Percentiles rank a stretch among this genome's conserved stretches.
phyloP scores from a whole-genome alignment of 1,140 invertebrate species.

The Alviniconcha marisindica region DNA sequence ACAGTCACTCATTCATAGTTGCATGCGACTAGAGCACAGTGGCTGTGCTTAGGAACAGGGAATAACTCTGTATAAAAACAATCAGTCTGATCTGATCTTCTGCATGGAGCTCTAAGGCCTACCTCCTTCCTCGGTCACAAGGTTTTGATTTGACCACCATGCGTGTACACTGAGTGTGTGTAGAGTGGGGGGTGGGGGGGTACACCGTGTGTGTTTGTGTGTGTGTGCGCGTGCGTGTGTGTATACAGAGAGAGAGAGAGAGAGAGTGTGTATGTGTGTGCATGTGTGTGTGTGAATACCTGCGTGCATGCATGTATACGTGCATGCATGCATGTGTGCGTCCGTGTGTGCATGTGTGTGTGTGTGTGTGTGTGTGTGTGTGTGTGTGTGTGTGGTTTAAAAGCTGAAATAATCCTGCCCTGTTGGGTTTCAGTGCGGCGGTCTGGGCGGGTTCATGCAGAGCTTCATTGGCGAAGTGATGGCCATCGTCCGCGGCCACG shows the following conservation, averaged over 20 bases:
- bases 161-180: too few species aligned
- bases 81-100: too few species aligned
- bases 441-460: conserved; percentile 94
- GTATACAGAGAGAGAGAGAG: too few species aligned
- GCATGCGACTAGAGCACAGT: too few species aligned
- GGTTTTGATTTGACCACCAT: too few species aligned
- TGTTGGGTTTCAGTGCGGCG: conserved; percentile 79
- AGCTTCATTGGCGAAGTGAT: conserved; percentile 94
- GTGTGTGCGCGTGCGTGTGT: not conserved
- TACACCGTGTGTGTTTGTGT: not conserved
- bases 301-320: not conserved
- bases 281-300: not conserved
- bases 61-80: too few species aligned
- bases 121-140: too few species aligned
- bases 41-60: too few species aligned
- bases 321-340: not conserved
- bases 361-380: not conserved
- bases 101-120: too few species aligned
- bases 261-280: not conserved
- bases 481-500: conserved; percentile 94
- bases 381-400: not conserved
- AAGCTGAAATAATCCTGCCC: too few species aligned
- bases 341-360: not conserved
- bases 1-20: too few species aligned
- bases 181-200: too few species aligned